Base-by-base conservation (phyloP, 1,140 invertebrate genomes). In the Gryllus bimaculatus region DNA sequence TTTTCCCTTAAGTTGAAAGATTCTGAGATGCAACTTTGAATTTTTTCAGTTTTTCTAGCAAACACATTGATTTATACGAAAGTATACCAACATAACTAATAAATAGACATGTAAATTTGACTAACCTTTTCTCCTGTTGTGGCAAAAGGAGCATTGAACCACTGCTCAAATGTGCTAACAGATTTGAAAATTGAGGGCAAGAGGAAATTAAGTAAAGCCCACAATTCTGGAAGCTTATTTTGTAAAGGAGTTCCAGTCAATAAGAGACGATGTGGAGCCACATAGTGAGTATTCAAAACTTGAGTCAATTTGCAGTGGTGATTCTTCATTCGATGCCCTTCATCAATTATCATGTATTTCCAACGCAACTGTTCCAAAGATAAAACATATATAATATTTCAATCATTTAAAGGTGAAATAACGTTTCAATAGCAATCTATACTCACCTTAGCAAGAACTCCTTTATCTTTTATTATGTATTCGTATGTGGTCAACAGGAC, bases 341-440 rank as follows among this genome's bases (percentile, higher is more conserved):
- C 92, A 84, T 93, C 92, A 83, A 93, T 93, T 75, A 93, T 93
- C 91, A 93, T 92, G 83, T 92, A 92, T 82, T 91, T 91, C 91
- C 91, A 92, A n/a, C 88, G 87, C 18, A 90, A 84, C 87, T 89
- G 80, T 15, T 80, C 80, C 76, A 78, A 48, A 21, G 77, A 21
- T 78, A 79, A 74, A 18, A 74, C 7, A 47, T n/a, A 79, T 75
- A 79, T 47, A 75, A 74, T 48, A 76, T 76, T 76, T 21, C 0
- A 73, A n/a, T 49, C 1, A 39, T 39, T 39, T 39, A 39, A 39
- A 39, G 26, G 26, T 39, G 3, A 78, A 47, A 76, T 26, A 76
- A 76, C 7, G 10, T 66, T 66, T 10, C 18, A 66, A 66, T 49
- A 18, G 48, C 12, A 39, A 76, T 5, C 20, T 78, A 21, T 7